A percentile compares a stretch with the other conserved stretches of the same genome.
Conservation (phyloP, 2,888 invertebrate species). For the Hartigia nigra region DNA sequence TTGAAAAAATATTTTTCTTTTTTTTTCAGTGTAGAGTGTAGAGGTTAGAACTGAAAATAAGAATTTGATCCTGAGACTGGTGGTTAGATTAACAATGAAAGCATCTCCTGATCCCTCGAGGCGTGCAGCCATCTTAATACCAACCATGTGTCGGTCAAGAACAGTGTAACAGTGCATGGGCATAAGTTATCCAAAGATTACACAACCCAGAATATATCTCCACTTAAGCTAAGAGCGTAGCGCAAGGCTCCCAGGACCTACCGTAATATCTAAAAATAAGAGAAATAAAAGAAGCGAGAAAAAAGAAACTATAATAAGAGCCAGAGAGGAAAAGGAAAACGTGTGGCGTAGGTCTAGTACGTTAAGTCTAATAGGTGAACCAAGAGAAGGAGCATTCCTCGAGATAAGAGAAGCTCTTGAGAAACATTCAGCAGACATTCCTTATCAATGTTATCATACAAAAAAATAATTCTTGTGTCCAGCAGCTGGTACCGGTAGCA, state of each 20-base stretch:
- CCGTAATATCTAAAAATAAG: conserved; percentile 6
- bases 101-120: conserved; percentile 17
- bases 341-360: not conserved
- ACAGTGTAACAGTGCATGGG: conserved; percentile 14
- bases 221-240: conserved; percentile 2
- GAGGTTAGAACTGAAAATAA: not conserved
- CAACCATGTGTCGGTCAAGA: conserved; percentile 33
- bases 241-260: conserved; percentile 3
- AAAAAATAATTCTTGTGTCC: not conserved
- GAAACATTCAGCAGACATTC: not conserved
- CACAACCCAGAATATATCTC: conserved; percentile 20
- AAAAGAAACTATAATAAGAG: not conserved
- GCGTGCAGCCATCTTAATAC: conserved; percentile 29
- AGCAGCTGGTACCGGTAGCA: not conserved
- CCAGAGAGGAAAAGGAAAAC: not conserved
- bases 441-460: not conserved
- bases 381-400: not conserved
- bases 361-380: not conserved
- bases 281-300: conserved; percentile 5
- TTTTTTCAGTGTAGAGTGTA: not conserved
- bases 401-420: not conserved
- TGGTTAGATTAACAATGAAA: conserved; percentile 3
- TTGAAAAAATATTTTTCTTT: not conserved
- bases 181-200: conserved; percentile 24
- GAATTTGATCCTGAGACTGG: not conserved